Base-by-base conservation (phyloP, 2,113 vertebrate genomes). In the Melierax canorus region DNA sequence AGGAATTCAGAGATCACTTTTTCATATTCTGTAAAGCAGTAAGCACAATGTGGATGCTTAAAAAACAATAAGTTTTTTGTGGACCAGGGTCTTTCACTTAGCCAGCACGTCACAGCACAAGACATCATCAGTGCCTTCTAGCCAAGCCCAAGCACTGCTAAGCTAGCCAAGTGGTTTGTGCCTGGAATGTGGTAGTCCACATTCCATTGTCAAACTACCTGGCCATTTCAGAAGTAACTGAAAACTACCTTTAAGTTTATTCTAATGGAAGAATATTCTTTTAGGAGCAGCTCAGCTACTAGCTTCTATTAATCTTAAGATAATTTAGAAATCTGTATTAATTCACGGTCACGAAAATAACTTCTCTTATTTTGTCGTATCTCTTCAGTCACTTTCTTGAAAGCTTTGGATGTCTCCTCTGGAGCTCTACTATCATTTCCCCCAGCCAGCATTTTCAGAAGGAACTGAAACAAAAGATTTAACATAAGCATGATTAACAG, bases 381-480 rank as follows among this genome's bases (percentile, higher is more conserved):
- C 78, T 77, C 94, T 92, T 68, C 83, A 94, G 83, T 77, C 53
- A 53, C 17, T 39, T 39, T 34, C 41, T 38, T 71, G 73, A 22
- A 39, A n/a, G 36, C 14, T 38, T 63, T 67, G 39, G 36, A 29
- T 23, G 34, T n/a, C 9, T n/a, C 9, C 50, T 78, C 30, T 36
- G 58, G 66, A 29, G 36, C 36, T 75, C 38, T 46, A 30, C 16
- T 13, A 7, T 14, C n/a, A 36, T 71, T 67, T 56, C 55, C 41
- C 11, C 32, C 39, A 41, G 53, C 7, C 43, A 94, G 86, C 36
- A 94, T 81, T 85, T 88, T 86, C 17, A 19, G 75, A 51, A 97
- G 76, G 53, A 96, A 97, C 95, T 97, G 68, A 92, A 91, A 66
- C 13, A 62, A 41, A 64, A 90, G 2, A 56, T 84, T 14, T 26